phyloP scores from a whole-genome alignment of 2,888 invertebrate genomes.

The Phania funesta region DNA sequence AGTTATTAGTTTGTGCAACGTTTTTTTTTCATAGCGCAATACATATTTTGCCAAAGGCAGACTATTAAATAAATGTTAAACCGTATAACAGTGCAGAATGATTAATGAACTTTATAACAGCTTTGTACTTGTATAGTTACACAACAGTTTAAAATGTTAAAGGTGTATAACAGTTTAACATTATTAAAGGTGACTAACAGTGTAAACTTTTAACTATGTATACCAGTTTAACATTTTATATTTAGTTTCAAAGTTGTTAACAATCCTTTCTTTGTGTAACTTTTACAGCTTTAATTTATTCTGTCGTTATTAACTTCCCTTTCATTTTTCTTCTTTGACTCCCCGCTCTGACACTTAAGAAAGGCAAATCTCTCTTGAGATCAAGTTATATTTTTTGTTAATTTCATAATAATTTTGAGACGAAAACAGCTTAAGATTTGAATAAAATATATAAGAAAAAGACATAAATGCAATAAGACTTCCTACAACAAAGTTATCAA shows the following conservation, averaged over 20 bases:
- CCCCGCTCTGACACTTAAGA: not conserved
- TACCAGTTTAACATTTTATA: not conserved
- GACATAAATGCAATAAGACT: slow-evolving; percentile 26
- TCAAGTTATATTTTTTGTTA: not conserved
- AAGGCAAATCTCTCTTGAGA: not conserved
- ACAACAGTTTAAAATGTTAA: no score
- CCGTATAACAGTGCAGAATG: no score
- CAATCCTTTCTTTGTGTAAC: no score
- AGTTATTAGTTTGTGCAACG: no score
- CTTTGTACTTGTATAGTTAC: no score
- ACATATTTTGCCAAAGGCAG: no score
- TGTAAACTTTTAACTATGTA: not conserved
- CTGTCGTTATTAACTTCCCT: not conserved
- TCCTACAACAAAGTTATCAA: slow-evolving; percentile 54
- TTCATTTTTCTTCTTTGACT: not conserved
- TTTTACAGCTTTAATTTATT: not conserved
- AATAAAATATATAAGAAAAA: slow-evolving; percentile 18
- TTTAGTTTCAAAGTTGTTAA: no score
- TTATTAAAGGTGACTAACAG: not conserved
- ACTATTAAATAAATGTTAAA: no score
- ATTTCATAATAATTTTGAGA: not conserved
- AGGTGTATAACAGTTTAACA: no score
- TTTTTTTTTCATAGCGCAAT: no score
- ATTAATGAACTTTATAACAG: no score
- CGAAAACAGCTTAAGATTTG: not conserved